Percentiles rank a stretch among this genome's conserved stretches.
These are phyloP conservation scores for Gibbula magus DNA, from an alignment of 2,888 invertebrate species.

Conservation along the genomic window DNA sequence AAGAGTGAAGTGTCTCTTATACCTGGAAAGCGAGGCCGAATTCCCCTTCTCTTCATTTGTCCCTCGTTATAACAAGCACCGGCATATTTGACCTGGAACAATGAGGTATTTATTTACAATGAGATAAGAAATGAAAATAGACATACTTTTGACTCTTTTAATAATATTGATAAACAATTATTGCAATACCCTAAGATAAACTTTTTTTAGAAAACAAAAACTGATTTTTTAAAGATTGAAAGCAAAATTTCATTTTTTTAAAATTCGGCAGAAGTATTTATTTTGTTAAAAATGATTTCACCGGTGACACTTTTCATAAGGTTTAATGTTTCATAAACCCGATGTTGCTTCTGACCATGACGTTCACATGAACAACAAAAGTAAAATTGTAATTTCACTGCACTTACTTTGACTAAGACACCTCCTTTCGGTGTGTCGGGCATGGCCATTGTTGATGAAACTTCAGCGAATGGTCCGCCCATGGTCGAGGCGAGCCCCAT, in stretches of 20 bases:
- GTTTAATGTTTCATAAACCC: too few relatives aligned
- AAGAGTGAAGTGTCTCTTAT: slow-evolving; percentile 61
- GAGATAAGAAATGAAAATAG: too few relatives aligned
- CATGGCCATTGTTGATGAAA: slow-evolving; percentile 57
- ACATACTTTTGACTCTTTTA: too few relatives aligned
- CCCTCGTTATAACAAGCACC: slow-evolving; percentile 76
- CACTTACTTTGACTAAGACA: slow-evolving; percentile 66
- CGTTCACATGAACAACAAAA: too few relatives aligned
- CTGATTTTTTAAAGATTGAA: too few relatives aligned
- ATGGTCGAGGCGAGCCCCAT: slow-evolving; percentile 35
- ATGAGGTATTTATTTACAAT: background rate
- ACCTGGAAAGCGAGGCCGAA: slow-evolving; percentile 74
- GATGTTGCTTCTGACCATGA: too few relatives aligned
- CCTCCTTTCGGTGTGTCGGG: slow-evolving; percentile 69
- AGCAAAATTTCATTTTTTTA: too few relatives aligned
- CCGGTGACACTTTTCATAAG: too few relatives aligned
- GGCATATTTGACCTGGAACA: slow-evolving; percentile 74
- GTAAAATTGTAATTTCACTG: background rate
- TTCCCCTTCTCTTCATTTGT: slow-evolving; percentile 74
- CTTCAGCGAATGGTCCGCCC: slow-evolving; percentile 46
- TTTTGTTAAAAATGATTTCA: background rate
- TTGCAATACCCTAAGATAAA: too few relatives aligned
- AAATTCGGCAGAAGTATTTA: too few relatives aligned
- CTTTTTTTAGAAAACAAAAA: too few relatives aligned
- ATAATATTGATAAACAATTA: too few relatives aligned